Percentiles rank a stretch among this genome's conserved stretches.
Conservation (phyloP, 2,888 invertebrate species). For the Drosophila crucigera region DNA sequence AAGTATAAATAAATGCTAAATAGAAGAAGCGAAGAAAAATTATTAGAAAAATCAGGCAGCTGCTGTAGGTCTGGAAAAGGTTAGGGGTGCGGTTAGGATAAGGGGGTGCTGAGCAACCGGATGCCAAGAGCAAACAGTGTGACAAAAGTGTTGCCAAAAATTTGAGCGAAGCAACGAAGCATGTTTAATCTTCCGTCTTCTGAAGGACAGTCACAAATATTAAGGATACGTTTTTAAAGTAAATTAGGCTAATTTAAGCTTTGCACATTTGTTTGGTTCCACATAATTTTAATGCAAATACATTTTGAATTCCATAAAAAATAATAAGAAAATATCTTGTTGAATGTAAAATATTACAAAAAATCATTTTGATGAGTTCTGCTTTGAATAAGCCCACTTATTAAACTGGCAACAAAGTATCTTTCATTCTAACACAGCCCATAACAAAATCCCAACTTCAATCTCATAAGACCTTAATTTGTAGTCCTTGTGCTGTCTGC, state of each 20-base stretch:
- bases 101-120: constrained; percentile 29
- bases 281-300: not conserved
- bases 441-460: not conserved
- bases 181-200: constrained; percentile 42
- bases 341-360: not conserved
- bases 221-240: not conserved
- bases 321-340: not conserved
- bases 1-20: constrained; percentile 65
- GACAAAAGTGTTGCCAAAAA: constrained; percentile 47
- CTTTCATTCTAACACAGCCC: not conserved
- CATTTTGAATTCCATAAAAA: not conserved
- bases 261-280: not conserved
- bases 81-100: not conserved
- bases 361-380: not conserved
- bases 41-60: constrained; percentile 27
- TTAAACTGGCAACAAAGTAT: not conserved
- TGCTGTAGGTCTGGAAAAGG: not conserved
- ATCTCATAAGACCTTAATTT: constrained; percentile 33
- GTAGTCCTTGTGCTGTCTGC: constrained; percentile 19
- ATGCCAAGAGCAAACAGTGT: constrained; percentile 36
- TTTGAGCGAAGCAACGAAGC: constrained; percentile 30
- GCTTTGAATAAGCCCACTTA: not conserved
- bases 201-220: constrained; percentile 10
- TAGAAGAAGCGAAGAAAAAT: constrained; percentile 63
- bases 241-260: not conserved